Base-by-base conservation (phyloP, 2,888 invertebrate species). In the Chouioia cunea region DNA sequence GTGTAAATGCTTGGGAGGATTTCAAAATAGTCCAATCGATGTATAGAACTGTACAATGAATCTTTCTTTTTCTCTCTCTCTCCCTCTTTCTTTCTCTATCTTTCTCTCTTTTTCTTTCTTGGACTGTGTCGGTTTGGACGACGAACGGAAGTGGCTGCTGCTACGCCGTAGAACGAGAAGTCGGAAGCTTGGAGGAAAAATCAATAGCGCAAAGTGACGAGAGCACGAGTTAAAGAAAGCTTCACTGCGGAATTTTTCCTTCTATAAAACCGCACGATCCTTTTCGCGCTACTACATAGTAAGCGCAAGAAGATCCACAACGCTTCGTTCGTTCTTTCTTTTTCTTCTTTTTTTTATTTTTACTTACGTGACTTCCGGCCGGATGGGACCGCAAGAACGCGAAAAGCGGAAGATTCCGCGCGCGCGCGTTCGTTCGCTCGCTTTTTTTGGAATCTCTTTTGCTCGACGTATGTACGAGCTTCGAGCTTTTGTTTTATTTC, bases 331-430 rank as follows among this genome's bases (percentile, higher is more conserved):
- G 27, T 6, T 50, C 58, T 66, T 53, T 62, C 22, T 56, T 66
- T 58, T 62, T 56, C 60, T n/a, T n/a, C n/a, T 6, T 50, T 59
- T 66, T 53, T 62, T 23, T 56, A 62, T 58, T 62, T 56, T 60
- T 56, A 62, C 44, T 62, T 65, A 69, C 65, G 69, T 70, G 73
- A 69, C 69, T 73, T 69, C 65, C 63, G 57, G 65, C 0, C 64
- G 52, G 23, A 53, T 46, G 56, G 52, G 54, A 52, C 56, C 62
- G 62, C 65, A 60, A 70, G 65, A 70, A 65, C 47, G 36, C 44
- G 36, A 46, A 59, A 59, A 58, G 23, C 58, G 68, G 22, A 46
- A 63, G 66, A 63, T 65, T 65, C 46, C 54, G 10, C 14, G 20
- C 46, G 47, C 8, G 47, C 48, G 18, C 50, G 43, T 3, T 0